Percentiles rank a stretch among this genome's conserved stretches.
phyloP scores from a whole-genome alignment of 2,888 invertebrate species.

The Hyppa rectilinea region DNA sequence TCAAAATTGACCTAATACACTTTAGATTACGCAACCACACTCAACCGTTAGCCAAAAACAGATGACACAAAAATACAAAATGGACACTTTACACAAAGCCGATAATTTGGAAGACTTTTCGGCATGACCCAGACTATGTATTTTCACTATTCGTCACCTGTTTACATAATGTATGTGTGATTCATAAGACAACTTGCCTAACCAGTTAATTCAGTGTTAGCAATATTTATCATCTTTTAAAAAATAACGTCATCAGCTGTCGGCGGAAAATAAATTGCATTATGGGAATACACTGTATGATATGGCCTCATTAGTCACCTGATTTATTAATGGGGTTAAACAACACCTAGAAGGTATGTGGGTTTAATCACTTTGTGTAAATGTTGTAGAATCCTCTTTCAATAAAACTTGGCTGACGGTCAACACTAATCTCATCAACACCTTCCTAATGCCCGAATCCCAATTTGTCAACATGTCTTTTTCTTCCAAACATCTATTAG shows the following conservation, averaged over 20 bases:
- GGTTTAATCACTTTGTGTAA: background rate
- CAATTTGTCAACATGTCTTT: too few relatives aligned
- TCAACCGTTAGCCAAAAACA: conserved; percentile 36
- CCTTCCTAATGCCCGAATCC: too few relatives aligned
- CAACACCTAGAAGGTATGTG: background rate
- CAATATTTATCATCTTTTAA: conserved; percentile 30
- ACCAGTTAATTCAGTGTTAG: conserved; percentile 48
- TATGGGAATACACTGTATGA: conserved; percentile 54
- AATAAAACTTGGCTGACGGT: background rate
- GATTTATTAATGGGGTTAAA: conserved; percentile 17
- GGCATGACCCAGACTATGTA: conserved; percentile 66
- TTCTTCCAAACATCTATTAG: too few relatives aligned
- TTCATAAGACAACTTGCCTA: conserved; percentile 51
- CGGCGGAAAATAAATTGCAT: conserved; percentile 47
- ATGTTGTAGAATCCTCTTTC: background rate
- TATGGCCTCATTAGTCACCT: conserved; percentile 35
- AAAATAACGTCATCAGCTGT: conserved; percentile 45
- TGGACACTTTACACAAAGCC: conserved; percentile 34
- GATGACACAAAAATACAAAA: conserved; percentile 43
- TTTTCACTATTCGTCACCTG: conserved; percentile 76
- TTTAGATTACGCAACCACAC: conserved; percentile 47
- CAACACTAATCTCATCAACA: too few relatives aligned
- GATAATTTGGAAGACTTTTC: conserved; percentile 58
- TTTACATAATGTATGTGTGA: conserved; percentile 75
- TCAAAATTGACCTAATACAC: conserved; percentile 55